phyloP scores from a whole-genome alignment of 2,797 vertebrate genomes.

The Pipistrellus pygmaeus region DNA sequence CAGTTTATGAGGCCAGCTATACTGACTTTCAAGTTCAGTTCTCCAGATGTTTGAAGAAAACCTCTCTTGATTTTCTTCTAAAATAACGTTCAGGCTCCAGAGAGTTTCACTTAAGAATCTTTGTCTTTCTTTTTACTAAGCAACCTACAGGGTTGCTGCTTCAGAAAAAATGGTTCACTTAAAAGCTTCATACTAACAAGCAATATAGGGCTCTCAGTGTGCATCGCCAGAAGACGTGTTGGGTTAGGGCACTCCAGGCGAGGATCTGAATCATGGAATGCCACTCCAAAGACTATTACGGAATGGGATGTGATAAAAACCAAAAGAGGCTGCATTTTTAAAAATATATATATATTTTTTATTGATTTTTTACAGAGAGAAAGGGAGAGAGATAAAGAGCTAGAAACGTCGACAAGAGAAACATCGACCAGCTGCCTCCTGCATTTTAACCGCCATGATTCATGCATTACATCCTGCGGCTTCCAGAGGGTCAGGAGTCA shows the following conservation, averaged over 20 bases:
- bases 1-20: too few relatives aligned
- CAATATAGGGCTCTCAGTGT: neutral
- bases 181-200: neutral
- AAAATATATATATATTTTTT: too few relatives aligned
- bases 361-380: too few relatives aligned
- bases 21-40: too few relatives aligned
- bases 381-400: too few relatives aligned
- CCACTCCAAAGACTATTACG: neutral
- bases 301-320: conserved; percentile 52
- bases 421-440: neutral
- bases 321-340: conserved; percentile 61
- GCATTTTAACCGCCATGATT: conserved; percentile 58
- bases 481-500: conserved; percentile 36
- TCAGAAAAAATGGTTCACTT: neutral
- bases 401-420: too few relatives aligned
- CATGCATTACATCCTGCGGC: neutral
- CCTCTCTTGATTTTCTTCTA: too few relatives aligned
- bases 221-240: neutral
- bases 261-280: conserved; percentile 9
- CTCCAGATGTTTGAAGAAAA: too few relatives aligned
- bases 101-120: too few relatives aligned
- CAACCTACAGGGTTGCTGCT: too few relatives aligned
- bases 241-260: neutral
- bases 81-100: too few relatives aligned
- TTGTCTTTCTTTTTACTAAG: too few relatives aligned